Conservation (phyloP, 2,888 invertebrate species). For the Melanophora roralis region DNA sequence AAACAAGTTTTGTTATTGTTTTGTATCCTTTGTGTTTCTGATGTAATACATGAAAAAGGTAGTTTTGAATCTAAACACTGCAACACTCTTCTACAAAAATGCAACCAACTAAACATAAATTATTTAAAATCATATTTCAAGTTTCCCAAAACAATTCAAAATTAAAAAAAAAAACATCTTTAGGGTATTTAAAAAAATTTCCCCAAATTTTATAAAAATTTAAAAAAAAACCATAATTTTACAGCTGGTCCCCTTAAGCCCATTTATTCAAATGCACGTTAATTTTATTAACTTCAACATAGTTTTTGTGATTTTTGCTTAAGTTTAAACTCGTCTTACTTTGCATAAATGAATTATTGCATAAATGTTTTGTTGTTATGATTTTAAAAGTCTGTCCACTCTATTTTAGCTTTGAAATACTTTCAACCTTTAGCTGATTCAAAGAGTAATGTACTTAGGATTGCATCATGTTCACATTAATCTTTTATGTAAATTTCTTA, state of each 20-base stretch:
- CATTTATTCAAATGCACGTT: background rate
- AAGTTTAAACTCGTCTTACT: background rate
- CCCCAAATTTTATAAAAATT: background rate
- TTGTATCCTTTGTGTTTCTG: slow-evolving; percentile 21
- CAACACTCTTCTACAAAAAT: background rate
- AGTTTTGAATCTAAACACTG: slow-evolving; percentile 23
- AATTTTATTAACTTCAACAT: background rate
- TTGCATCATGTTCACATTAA: slow-evolving; percentile 5
- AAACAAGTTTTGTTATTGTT: background rate
- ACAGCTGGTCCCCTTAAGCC: background rate
- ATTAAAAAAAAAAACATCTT: too few relatives aligned
- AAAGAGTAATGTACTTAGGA: background rate
- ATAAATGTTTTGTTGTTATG: background rate
- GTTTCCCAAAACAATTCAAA: background rate
- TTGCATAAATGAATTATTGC: background rate
- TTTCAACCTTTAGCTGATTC: background rate
- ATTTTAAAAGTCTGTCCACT: background rate
- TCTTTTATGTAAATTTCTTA: slow-evolving; percentile 4
- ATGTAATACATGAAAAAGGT: slow-evolving; percentile 52
- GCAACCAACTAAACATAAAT: background rate
- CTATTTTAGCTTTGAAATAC: background rate
- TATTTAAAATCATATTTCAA: background rate
- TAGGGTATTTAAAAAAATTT: background rate
- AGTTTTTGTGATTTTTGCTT: background rate
- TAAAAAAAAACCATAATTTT: too few relatives aligned